These are phyloP conservation scores for Menura novaehollandiae DNA, from an alignment of 2,113 vertebrate species.

Conservation along the genomic window DNA sequence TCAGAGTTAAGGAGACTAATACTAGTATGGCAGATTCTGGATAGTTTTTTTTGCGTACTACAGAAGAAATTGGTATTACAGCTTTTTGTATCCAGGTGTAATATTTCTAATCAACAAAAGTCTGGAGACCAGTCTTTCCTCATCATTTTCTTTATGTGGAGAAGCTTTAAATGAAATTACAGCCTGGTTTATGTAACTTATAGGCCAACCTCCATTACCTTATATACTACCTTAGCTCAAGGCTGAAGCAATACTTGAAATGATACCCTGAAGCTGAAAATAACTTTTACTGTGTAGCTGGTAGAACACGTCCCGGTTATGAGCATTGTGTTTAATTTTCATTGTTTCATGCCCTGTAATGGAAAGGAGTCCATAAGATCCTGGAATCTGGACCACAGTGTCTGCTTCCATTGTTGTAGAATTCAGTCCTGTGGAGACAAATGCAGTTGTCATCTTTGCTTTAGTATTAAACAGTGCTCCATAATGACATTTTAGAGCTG, in stretches of 20 bases:
- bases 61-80: neutral
- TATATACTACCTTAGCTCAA: neutral
- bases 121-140: neutral
- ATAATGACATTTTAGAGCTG: constrained; percentile 19
- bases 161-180: neutral
- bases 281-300: neutral
- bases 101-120: neutral
- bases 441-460: constrained; percentile 28
- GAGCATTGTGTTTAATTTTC: neutral
- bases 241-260: neutral
- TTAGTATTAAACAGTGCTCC: constrained; percentile 8
- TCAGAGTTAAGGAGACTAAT: neutral
- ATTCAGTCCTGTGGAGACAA: constrained; percentile 16
- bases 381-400: constrained; percentile 14
- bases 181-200: neutral
- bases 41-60: neutral
- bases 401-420: constrained; percentile 40
- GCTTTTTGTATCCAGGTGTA: neutral
- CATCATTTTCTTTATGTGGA: neutral
- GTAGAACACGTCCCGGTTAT: neutral
- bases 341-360: constrained; percentile 28
- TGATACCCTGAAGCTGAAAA: constrained; percentile 9
- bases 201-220: neutral
- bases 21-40: neutral
- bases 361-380: constrained; percentile 13